A percentile compares a stretch with the other conserved stretches of the same genome.
Conservation (phyloP, 53 echinoderm and acorn worm species). For the Echinometra lucunter region DNA sequence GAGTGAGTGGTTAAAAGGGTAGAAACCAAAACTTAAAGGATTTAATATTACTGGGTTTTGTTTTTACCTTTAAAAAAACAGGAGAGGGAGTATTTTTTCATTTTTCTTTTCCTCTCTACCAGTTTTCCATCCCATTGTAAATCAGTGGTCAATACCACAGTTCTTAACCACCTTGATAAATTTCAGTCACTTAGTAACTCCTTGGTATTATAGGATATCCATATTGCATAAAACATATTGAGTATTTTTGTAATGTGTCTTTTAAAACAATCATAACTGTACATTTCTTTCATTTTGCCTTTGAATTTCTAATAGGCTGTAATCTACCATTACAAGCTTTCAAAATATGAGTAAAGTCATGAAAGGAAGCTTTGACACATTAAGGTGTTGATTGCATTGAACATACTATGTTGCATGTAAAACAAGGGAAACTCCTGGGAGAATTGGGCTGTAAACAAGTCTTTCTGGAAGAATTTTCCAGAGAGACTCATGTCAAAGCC, state of each 20-base stretch:
- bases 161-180: too few relatives aligned
- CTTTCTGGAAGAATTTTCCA: slow-evolving; percentile 38
- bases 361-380: not conserved
- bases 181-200: too few relatives aligned
- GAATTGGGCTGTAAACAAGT: slow-evolving; percentile 39
- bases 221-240: not conserved
- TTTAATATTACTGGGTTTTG: too few relatives aligned
- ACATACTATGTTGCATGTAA: not conserved
- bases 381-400: not conserved
- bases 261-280: not conserved
- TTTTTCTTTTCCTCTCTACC: too few relatives aligned
- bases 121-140: too few relatives aligned
- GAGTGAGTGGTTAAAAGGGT: too few relatives aligned
- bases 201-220: too few relatives aligned
- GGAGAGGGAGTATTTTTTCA: too few relatives aligned
- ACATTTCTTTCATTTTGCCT: not conserved
- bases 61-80: too few relatives aligned
- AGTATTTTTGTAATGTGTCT: not conserved
- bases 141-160: too few relatives aligned
- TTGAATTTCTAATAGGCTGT: too few relatives aligned
- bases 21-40: too few relatives aligned
- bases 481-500: slow-evolving; percentile 40
- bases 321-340: not conserved
- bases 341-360: not conserved
- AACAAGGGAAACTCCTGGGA: not conserved